Evolutionary conservation across 2,113 vertebrate genomes (phyloP), one percentile per base, ranked within the genome.

Genomic region (Prionailurus viverrinus): DNA sequence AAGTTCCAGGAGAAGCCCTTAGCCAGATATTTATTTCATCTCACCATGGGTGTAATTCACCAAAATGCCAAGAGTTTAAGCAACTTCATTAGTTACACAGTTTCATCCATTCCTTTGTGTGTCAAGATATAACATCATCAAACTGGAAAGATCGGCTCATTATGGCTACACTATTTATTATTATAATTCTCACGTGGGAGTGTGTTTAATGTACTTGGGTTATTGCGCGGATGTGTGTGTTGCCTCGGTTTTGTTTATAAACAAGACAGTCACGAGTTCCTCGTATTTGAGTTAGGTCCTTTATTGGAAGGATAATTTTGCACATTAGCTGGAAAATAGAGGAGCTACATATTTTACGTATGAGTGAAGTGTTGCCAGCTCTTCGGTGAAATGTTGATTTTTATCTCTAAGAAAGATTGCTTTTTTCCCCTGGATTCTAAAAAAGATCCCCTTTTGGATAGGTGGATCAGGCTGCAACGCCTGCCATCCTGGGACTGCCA

Each of bases 91-190:
- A 91, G 80, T 55, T 18, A 73, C 90, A 95, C 51, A 93, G 74
- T 61, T 97, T 96, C 97, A 96, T 98, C 81, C 55, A 85, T 97
- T 89, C 31, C 48, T 98, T 98, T 92, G 61, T 79, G 45, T 96
- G 71, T 96, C 88, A 97, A 90, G 91, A 95, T 19, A 48, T 68
- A 90, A 95, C 97, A 97, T 92, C 94, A 81, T 97, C 80, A 93
- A 98, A 97, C 66, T 61, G 33, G 79, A 92, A 39, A 89, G 97
- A 97, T 87, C n/a, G 91, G 33, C 96, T 97, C 88, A 76, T 89
- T 97, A 33, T 41, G 68, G 79, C 88, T 96, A 85, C 69, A 96
- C 96, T 94, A 92, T 91, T 95, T 93, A 68, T 92, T 84, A 79
- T 33, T 61, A 80, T 41, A 85, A 80, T 95, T 97, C 27, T 65